Conservation (phyloP, 1,140 invertebrate genomes). For the Druon quercuslanigerum region DNA sequence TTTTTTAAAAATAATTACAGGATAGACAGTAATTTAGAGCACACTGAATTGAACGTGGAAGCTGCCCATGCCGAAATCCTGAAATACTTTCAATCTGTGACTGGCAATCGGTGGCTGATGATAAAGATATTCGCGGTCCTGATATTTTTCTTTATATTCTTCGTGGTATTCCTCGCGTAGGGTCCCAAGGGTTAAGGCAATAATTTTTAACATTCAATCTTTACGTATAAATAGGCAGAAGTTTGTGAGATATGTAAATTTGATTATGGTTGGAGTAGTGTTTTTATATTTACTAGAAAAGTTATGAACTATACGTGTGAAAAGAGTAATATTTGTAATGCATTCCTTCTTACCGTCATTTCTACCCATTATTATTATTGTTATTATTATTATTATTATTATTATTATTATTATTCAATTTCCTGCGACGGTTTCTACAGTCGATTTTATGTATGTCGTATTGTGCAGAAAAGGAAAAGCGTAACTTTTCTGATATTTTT, state of each 20-base stretch:
- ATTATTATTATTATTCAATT: neutral
- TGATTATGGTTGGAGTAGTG: neutral
- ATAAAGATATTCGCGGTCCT: slow-evolving; percentile 99
- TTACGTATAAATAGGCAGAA: neutral
- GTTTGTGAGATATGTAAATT: neutral
- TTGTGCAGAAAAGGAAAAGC: too few species aligned
- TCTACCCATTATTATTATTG: neutral
- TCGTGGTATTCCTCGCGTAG: slow-evolving; percentile 95
- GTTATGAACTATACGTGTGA: neutral
- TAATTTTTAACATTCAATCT: slow-evolving; percentile 28
- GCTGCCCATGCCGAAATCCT: slow-evolving; percentile 97
- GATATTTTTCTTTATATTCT: slow-evolving; percentile 99
- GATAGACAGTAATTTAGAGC: slow-evolving; percentile 98
- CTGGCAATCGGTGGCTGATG: slow-evolving; percentile 99
- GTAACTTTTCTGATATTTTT: too few species aligned
- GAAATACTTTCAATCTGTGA: slow-evolving; percentile 98
- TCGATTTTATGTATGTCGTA: too few species aligned
- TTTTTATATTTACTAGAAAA: slow-evolving; percentile 2
- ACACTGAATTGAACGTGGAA: slow-evolving; percentile 97
- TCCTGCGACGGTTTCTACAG: neutral
- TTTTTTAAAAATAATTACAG: slow-evolving; percentile 78
- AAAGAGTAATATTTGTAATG: slow-evolving; percentile 22
- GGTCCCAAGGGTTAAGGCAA: neutral
- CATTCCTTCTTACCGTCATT: slow-evolving; percentile 1
- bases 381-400: neutral